Conservation (phyloP, 2,797 vertebrate species). For the Gallinago solitaria region DNA sequence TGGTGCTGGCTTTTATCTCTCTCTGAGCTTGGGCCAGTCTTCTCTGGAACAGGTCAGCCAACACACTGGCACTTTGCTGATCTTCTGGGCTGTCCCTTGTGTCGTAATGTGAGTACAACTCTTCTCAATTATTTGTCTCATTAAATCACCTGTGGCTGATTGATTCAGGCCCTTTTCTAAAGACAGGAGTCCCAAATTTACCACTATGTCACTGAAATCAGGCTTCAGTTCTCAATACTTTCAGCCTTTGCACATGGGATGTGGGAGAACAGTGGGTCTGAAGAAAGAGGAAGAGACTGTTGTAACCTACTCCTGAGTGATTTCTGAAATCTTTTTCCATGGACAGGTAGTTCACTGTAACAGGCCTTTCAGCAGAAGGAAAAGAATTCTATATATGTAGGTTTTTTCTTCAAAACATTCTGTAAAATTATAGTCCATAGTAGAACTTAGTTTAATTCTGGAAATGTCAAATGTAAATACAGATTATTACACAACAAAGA, state of each 20-base stretch:
- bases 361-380: background rate
- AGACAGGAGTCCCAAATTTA: background rate
- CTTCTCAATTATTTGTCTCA: background rate
- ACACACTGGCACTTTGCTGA: background rate
- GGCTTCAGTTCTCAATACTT: background rate
- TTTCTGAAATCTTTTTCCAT: background rate
- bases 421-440: background rate
- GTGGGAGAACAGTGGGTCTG: fast-evolving
- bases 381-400: background rate
- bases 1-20: background rate
- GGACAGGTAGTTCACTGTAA: background rate
- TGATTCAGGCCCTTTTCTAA: background rate
- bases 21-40: background rate
- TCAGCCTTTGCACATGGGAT: background rate
- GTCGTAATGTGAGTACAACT: background rate
- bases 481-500: background rate
- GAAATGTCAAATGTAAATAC: background rate
- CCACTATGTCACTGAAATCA: too few species aligned
- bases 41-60: background rate
- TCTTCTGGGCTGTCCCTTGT: background rate
- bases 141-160: background rate
- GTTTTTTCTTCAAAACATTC: background rate
- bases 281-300: background rate
- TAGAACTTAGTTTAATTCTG: background rate
- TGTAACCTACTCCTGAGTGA: background rate